Evolutionary conservation across 2,797 vertebrate genomes (phyloP).

Genomic region (Etheostoma nigrum): DNA sequence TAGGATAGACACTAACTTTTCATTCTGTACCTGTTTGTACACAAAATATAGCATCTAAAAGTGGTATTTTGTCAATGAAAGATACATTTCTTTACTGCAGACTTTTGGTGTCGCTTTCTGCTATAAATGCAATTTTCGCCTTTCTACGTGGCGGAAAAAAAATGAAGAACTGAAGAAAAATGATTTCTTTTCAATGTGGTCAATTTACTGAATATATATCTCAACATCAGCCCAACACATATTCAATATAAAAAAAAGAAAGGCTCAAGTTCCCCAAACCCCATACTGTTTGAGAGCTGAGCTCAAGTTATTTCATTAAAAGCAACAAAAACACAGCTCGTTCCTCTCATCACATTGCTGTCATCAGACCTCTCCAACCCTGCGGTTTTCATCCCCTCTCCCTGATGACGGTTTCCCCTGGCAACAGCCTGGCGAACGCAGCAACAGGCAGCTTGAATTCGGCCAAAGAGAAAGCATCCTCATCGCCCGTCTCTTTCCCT

Average conservation of each 20-base stretch:
- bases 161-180: no score
- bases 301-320: conserved; percentile 21
- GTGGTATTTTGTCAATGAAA: conserved; percentile 4
- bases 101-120: not conserved
- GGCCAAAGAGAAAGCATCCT: conserved; percentile 38
- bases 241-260: not conserved
- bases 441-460: conserved; percentile 63
- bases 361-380: conserved; percentile 57
- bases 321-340: conserved; percentile 37
- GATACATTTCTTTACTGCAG: not conserved
- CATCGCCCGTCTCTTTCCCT: conserved; percentile 4
- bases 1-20: not conserved
- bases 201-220: not conserved
- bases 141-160: not conserved
- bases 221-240: not conserved
- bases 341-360: conserved; percentile 50
- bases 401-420: conserved; percentile 70
- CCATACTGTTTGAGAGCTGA: not conserved
- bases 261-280: no score
- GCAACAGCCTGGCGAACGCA: conserved; percentile 73
- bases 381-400: conserved; percentile 13
- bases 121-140: not conserved
- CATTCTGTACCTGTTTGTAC: not conserved
- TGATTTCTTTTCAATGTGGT: not conserved
- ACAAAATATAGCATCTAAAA: not conserved